Base-by-base conservation (phyloP, 2,888 invertebrate genomes). In the Orthonevra nobilis region DNA sequence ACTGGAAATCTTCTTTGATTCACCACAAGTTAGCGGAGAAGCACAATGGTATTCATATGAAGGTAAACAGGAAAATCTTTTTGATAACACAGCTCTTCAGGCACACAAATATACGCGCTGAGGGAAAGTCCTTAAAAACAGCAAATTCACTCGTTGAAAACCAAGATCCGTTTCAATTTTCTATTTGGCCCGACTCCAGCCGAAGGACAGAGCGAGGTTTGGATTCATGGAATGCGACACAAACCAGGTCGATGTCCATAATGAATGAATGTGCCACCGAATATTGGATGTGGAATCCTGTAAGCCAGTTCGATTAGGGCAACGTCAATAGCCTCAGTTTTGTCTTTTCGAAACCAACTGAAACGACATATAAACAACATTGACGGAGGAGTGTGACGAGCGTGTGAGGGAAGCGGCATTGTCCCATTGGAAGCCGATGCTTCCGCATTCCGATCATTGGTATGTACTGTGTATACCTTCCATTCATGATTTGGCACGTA, bases 401-500 rank as follows among this genome's bases (percentile, higher is more conserved):
- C 7, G 30, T 15, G 58, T 5, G 10, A 23, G 23, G 19, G 26
- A 5, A 12, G 14, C 46, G 20, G 28, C 54, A 69, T 69, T 69
- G 48, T 52, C 44, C 61, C 70, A 19, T 56, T 50, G 52, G 42
- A 44, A 61, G 52, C 30, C 23, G 26, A 4, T 19, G 32, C 32
- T 56, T 1, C 30, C 3, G 10, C 5, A 54, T 32, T 30, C 14
- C 36, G 32, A 36, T 30, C 38, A 32, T 48, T 56, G 46, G 10
- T 38, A 6, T 30, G 19, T 56, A n/a, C n/a, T n/a, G n/a, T n/a
- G n/a, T n/a, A n/a, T n/a, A n/a, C n/a, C n/a, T n/a, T 36, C 46
- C 32, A 63, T 72, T 64, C 56, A 44, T 74, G 60, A 81, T 84
- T 84, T 84, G 84, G 83, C 84, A 84, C 84, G 84, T 84, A 83